Conservation (phyloP, 1,140 invertebrate genomes). For the Diorhabda elongata region DNA sequence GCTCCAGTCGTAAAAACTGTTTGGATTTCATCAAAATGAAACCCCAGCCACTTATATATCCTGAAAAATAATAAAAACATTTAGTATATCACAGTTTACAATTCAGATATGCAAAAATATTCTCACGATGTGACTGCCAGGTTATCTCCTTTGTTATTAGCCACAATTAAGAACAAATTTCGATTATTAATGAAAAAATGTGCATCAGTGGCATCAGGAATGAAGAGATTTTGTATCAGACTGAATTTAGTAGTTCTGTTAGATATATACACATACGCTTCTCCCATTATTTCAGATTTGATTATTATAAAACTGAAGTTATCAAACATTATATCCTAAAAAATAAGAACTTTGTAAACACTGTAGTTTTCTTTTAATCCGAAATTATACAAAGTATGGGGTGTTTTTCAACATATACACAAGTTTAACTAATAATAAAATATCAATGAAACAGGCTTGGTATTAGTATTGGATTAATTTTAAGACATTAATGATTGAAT, state of each 20-base stretch:
- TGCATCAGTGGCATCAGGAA: constrained; percentile 6
- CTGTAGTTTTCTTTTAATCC: no score
- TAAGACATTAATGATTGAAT: no score
- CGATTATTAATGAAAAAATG: constrained; percentile 7
- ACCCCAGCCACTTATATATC: constrained; percentile 12
- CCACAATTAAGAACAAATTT: neutral
- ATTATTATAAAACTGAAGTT: neutral
- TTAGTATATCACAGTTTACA: neutral
- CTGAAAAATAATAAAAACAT: constrained; percentile 5
- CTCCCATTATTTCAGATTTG: neutral
- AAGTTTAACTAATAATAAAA: no score
- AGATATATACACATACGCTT: constrained; percentile 3
- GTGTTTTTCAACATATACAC: no score
- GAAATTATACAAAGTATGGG: no score
- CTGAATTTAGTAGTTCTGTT: neutral
- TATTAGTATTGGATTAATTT: no score
- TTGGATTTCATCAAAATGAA: constrained; percentile 14
- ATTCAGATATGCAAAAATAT: neutral
- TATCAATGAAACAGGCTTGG: no score
- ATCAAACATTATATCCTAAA: neutral
- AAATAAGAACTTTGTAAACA: neutral
- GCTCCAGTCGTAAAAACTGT: constrained; percentile 13
- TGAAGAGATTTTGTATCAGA: neutral
- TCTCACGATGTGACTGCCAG: neutral
- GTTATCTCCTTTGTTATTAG: constrained; percentile 8